Evolutionary conservation across 2,888 invertebrate genomes (phyloP).

Genomic region (Crepidodera aurea): DNA sequence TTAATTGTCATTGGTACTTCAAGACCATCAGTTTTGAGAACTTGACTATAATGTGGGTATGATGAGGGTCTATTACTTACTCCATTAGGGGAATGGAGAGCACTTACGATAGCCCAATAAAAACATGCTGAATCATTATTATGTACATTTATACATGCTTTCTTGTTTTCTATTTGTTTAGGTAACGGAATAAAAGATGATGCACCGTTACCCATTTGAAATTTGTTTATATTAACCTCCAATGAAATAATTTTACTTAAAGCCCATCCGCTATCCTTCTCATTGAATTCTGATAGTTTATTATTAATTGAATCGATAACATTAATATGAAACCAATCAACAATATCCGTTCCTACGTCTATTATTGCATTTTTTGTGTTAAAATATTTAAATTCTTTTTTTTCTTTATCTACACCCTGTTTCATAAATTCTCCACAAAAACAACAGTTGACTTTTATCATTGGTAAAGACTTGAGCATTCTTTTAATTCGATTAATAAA

Average conservation of each 20-base stretch:
- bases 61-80: slow-evolving; percentile 37
- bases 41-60: not conserved
- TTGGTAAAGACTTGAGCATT: not conserved
- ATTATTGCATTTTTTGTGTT: slow-evolving; percentile 5
- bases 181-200: slow-evolving; percentile 43
- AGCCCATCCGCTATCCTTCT: not conserved
- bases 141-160: slow-evolving; percentile 43
- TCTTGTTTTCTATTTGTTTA: slow-evolving; percentile 34
- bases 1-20: not conserved
- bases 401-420: not conserved
- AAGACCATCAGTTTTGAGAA: not conserved
- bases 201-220: slow-evolving; percentile 31
- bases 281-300: slow-evolving; percentile 16
- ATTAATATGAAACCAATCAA: not conserved
- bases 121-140: slow-evolving; percentile 45
- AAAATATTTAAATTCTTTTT: slow-evolving; percentile 6
- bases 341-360: slow-evolving; percentile 11
- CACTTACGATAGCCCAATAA: slow-evolving; percentile 43
- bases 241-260: slow-evolving; percentile 7
- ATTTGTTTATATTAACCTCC: slow-evolving; percentile 29
- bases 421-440: slow-evolving; percentile 10
- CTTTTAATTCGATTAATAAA: slow-evolving; percentile 3
- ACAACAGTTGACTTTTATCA: not conserved
- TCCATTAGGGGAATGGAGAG: slow-evolving; percentile 36
- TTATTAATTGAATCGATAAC: not conserved